A percentile compares a stretch with the other conserved stretches of the same genome.
Evolutionary conservation across 2,797 vertebrate genomes (phyloP).

Genomic region (Hirundo rustica): DNA sequence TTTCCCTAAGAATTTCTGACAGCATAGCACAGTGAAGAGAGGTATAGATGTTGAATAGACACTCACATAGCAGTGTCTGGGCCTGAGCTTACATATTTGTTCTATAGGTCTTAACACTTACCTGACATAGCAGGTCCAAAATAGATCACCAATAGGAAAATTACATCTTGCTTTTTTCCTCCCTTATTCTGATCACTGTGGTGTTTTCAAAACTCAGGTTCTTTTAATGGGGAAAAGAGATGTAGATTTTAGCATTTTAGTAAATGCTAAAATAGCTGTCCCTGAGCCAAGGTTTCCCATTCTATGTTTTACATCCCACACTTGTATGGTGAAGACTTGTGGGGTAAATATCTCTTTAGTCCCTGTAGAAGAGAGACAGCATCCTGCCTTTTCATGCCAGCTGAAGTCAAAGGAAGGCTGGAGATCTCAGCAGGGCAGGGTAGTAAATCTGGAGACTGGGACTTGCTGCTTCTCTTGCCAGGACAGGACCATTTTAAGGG

Average conservation of each 20-base stretch:
- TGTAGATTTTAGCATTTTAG: no score
- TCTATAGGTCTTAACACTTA: neutral
- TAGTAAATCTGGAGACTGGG: neutral
- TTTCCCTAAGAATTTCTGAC: neutral
- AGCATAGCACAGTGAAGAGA: neutral
- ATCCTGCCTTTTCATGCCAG: neutral
- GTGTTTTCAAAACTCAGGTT: neutral
- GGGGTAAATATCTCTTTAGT: neutral
- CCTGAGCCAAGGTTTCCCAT: neutral
- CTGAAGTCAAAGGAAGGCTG: neutral
- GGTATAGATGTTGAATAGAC: neutral
- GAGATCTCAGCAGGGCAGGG: fast-evolving
- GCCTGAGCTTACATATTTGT: neutral
- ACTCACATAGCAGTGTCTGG: neutral
- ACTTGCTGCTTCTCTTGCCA: neutral
- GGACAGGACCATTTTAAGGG: neutral
- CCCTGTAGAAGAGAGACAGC: neutral
- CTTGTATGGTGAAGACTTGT: neutral
- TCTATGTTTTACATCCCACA: neutral
- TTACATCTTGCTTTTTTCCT: neutral
- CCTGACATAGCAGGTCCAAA: neutral
- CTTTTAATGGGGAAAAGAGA: neutral
- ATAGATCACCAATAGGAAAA: neutral
- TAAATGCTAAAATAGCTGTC: neutral
- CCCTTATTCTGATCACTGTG: neutral